Conservation (phyloP, 2,113 vertebrate genomes). For the Microcebus ravelobensis region DNA sequence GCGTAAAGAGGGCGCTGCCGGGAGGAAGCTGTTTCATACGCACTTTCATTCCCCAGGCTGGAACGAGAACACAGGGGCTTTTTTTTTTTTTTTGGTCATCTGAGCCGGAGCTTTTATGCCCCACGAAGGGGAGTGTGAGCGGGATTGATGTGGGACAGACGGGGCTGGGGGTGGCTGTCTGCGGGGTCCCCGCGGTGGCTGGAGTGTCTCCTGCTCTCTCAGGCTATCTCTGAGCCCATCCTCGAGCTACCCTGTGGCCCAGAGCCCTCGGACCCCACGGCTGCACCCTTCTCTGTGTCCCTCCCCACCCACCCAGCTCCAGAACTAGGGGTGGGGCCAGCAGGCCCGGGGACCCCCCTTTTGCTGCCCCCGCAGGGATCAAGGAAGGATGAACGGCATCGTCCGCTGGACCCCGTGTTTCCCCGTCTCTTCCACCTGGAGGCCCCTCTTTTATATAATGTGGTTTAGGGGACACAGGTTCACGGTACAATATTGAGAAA, state of each 20-base stretch:
- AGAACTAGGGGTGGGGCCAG: rapidly evolving
- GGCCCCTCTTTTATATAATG: background rate
- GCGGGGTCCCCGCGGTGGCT: background rate
- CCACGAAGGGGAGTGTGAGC: constrained; percentile 17
- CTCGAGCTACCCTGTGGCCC: constrained; percentile 24
- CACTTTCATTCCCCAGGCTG: constrained; percentile 69
- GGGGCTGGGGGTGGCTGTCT: background rate
- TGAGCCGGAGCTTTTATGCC: constrained; percentile 49
- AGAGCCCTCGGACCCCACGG: background rate
- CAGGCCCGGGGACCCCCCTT: background rate
- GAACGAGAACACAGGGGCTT: constrained; percentile 26
- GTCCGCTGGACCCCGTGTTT: too few relatives aligned
- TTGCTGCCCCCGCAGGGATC: background rate
- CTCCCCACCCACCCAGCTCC: background rate
- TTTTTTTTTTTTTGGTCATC: background rate
- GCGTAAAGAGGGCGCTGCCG: constrained; percentile 10
- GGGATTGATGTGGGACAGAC: constrained; percentile 23
- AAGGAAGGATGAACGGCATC: background rate
- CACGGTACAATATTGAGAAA: background rate
- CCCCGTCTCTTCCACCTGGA: background rate
- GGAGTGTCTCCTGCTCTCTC: constrained; percentile 12
- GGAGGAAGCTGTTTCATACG: constrained; percentile 66
- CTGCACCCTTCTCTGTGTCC: rapidly evolving
- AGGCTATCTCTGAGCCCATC: constrained; percentile 44
- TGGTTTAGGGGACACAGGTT: background rate